Evolutionary conservation across 2,797 vertebrate genomes (phyloP).

Genomic region (Gouania willdenowi): DNA sequence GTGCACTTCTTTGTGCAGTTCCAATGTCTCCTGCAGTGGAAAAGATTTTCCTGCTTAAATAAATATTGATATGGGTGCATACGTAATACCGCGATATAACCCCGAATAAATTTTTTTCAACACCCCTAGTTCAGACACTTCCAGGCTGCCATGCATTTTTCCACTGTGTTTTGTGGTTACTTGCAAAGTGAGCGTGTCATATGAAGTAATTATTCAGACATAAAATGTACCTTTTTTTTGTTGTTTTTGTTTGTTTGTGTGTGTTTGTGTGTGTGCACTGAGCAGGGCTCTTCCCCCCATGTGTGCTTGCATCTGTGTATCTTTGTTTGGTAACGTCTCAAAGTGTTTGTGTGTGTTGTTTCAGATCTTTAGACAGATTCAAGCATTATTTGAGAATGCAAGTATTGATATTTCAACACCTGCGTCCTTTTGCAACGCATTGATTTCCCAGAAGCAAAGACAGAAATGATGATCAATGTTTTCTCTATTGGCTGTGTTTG

Average conservation of each 20-base stretch:
- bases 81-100: no score
- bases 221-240: constrained; percentile 33
- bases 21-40: no score
- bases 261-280: background rate
- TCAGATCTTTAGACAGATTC: constrained; percentile 5
- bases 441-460: constrained; percentile 7
- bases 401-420: constrained; percentile 3
- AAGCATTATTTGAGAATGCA: background rate
- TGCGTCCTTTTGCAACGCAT: constrained; percentile 6
- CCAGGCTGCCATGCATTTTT: constrained; percentile 19
- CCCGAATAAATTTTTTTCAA: no score
- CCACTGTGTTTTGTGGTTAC: constrained; percentile 22
- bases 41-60: no score
- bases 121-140: no score
- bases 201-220: constrained; percentile 54
- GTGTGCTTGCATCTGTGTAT: background rate
- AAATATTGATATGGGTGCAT: no score
- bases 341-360: background rate
- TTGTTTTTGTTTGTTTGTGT: background rate
- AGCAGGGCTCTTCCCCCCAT: no score
- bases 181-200: constrained; percentile 28
- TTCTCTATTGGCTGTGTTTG: background rate
- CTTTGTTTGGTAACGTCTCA: background rate
- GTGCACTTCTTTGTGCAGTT: no score
- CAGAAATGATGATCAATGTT: constrained; percentile 6